Percentiles rank a stretch among this genome's conserved stretches.
phyloP scores from a whole-genome alignment of 2,888 invertebrate species.

The Orthosia gracilis region DNA sequence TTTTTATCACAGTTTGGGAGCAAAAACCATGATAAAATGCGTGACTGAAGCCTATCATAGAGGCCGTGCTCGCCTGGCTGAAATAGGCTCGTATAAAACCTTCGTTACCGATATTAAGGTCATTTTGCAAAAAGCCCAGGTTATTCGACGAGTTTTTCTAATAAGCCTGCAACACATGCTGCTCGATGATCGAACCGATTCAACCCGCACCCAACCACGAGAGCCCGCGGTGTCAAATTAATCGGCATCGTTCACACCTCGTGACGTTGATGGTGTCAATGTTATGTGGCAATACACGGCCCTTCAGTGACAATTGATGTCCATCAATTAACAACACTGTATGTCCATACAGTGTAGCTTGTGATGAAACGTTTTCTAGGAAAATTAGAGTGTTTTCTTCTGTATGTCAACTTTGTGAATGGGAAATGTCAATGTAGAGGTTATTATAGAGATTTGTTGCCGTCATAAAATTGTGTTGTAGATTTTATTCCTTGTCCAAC shows the following conservation, averaged over 20 bases:
- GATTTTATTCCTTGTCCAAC: background rate
- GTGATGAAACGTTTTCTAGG: conserved; percentile 3
- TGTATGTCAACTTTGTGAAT: conserved; percentile 1
- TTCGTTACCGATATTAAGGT: no score
- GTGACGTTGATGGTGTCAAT: conserved; percentile 35
- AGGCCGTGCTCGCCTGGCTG: no score
- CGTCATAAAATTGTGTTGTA: background rate
- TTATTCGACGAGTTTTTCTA: no score
- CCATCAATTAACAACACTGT: no score
- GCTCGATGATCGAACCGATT: conserved; percentile 36
- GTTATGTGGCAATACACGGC: conserved; percentile 37
- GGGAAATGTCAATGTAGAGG: background rate
- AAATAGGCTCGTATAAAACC: no score
- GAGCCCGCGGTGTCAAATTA: conserved; percentile 40
- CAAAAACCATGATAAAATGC: no score
- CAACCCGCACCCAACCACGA: conserved; percentile 14
- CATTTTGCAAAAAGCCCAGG: no score
- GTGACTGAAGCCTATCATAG: no score
- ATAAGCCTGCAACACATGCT: background rate
- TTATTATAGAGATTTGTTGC: conserved; percentile 7
- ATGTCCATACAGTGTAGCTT: conserved; percentile 21
- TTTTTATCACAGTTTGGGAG: no score
- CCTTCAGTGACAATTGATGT: conserved; percentile 42
- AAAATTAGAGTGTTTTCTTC: conserved; percentile 3
- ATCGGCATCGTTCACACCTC: conserved; percentile 47